phyloP scores from a whole-genome alignment of 2,113 vertebrate genomes.

The Scolopax mira region DNA sequence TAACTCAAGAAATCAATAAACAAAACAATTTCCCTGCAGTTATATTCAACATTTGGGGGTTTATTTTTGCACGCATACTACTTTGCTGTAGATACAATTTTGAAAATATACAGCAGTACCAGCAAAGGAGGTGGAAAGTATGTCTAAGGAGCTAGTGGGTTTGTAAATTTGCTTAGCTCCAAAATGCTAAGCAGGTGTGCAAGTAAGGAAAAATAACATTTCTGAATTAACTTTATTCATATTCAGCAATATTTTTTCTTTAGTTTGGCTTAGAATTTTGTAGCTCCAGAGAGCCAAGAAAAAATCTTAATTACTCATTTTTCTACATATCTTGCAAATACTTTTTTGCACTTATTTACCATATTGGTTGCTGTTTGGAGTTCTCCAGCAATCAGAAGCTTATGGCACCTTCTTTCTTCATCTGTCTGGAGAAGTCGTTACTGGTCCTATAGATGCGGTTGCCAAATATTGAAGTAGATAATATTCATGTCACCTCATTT shows the following conservation, averaged over 20 bases:
- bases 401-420: neutral
- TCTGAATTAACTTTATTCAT: neutral
- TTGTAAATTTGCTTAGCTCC: neutral
- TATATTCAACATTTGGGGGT: neutral
- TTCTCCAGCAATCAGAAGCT: neutral
- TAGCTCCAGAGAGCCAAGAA: neutral
- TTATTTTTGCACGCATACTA: neutral
- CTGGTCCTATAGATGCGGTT: neutral
- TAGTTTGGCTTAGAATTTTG: neutral
- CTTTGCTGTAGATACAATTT: neutral
- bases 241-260: neutral
- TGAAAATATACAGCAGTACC: neutral
- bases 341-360: neutral
- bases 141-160: neutral
- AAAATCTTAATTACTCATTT: neutral
- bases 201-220: neutral
- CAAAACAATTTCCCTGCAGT: neutral
- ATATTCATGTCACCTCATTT: neutral
- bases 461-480: neutral
- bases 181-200: neutral
- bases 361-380: neutral
- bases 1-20: neutral
- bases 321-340: neutral
- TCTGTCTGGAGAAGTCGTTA: neutral
- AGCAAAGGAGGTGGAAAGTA: neutral